Conservation (phyloP, 1,140 invertebrate genomes). For the Zaprionus kolodkinae region DNA sequence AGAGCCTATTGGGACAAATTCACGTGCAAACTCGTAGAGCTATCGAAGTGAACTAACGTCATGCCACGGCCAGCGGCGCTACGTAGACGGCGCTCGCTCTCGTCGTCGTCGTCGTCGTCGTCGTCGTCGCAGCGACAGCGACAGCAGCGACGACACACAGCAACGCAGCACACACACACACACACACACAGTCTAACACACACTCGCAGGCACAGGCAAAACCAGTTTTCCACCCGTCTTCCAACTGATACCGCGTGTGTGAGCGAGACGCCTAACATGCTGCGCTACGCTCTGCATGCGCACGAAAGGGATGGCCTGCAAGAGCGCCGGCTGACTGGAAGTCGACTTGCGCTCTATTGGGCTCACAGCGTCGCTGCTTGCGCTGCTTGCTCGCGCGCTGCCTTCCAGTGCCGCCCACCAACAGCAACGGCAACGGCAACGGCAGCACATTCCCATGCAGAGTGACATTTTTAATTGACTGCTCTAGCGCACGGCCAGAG, state of each 20-base stretch:
- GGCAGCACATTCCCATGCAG: conserved; percentile 68
- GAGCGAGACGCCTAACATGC: conserved; percentile 35
- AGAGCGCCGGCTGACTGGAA: conserved; percentile 59
- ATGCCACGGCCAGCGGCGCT: conserved; percentile 78
- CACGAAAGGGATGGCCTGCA: conserved; percentile 38
- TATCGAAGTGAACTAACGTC: conserved; percentile 85
- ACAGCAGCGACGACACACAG: conserved; percentile 4
- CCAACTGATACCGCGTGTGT: conserved; percentile 19
- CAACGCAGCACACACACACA: conserved; percentile 6
- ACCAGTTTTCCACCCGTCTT: conserved; percentile 69
- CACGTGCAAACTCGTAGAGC: conserved; percentile 84
- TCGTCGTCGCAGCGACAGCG: conserved; percentile 40
- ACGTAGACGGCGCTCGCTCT: conserved; percentile 73
- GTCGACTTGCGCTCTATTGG: conserved; percentile 78
- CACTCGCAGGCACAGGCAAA: conserved; percentile 18
- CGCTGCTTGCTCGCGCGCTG: conserved; percentile 15
- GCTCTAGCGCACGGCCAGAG: conserved; percentile 44
- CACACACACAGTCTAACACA: neutral
- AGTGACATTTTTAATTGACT: conserved; percentile 78
- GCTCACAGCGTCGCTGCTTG: conserved; percentile 18
- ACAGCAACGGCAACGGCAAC: conserved; percentile 20
- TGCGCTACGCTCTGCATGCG: neutral
- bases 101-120: no score
- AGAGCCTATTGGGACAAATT: conserved; percentile 70
- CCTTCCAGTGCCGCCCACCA: conserved; percentile 74